Conservation (phyloP, 2,113 vertebrate species). For the Clarias magur region DNA sequence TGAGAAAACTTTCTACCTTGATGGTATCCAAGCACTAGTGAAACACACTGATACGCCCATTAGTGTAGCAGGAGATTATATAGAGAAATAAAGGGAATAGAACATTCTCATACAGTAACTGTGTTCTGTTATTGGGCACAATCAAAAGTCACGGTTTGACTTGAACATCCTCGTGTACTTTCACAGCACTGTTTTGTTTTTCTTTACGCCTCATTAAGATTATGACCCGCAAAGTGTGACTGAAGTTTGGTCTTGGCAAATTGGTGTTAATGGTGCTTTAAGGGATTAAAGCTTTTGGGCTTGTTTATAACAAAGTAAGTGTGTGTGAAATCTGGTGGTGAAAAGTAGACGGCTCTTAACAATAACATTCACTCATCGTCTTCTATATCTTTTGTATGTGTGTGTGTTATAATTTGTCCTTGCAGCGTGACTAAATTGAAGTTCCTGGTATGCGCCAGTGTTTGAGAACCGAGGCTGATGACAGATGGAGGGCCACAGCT, state of each 20-base stretch:
- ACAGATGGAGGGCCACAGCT: slow-evolving; percentile 53
- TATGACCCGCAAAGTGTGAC: background rate
- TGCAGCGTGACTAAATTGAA: slow-evolving; percentile 12
- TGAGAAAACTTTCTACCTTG: no score
- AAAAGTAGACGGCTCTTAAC: background rate
- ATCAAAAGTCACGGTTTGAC: no score
- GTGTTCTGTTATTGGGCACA: no score
- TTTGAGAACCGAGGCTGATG: slow-evolving; percentile 27
- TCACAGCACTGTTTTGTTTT: background rate
- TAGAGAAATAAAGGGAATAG: no score
- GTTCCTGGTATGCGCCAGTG: slow-evolving; percentile 12
- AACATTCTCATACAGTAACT: no score
- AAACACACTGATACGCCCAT: no score
- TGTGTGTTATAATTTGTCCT: background rate
- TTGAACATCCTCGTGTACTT: no score
- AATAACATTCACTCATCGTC: background rate
- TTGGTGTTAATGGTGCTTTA: background rate
- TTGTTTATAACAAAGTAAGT: background rate
- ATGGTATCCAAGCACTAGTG: no score
- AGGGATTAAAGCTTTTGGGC: no score
- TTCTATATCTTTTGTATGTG: background rate
- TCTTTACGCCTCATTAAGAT: background rate
- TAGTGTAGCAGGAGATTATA: no score
- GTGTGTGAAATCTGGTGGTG: background rate
- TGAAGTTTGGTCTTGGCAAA: no score